phyloP scores from a whole-genome alignment of 2,113 vertebrate genomes.

The Lampris megalopsis region DNA sequence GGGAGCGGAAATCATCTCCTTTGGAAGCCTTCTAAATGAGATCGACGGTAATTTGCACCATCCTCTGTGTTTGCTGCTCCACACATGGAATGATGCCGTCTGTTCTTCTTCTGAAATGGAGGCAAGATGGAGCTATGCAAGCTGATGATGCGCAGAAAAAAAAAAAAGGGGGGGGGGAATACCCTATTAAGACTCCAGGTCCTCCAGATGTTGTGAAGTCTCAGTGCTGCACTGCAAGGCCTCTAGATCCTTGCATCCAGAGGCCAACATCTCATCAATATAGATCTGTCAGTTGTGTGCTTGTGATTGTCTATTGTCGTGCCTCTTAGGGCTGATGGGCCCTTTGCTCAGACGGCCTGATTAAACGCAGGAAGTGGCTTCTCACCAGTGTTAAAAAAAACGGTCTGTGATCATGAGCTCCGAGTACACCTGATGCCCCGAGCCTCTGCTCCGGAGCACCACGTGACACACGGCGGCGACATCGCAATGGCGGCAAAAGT shows the following conservation, averaged over 20 bases:
- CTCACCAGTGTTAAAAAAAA: slow-evolving; percentile 35
- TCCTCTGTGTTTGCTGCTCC: not conserved
- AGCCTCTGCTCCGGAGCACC: not conserved
- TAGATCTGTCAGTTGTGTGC: not conserved
- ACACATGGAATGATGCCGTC: slow-evolving; percentile 35
- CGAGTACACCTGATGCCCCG: slow-evolving; percentile 32
- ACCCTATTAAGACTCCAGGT: not conserved
- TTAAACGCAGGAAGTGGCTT: slow-evolving; percentile 44
- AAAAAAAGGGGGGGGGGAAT: not conserved
- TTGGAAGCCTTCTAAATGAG: slow-evolving; percentile 14
- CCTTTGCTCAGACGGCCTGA: slow-evolving; percentile 49
- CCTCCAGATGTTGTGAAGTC: slow-evolving; percentile 2
- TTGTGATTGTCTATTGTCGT: not conserved
- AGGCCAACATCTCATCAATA: not conserved
- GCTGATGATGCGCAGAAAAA: not conserved
- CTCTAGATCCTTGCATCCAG: not conserved
- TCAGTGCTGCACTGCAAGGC: slow-evolving; percentile 2
- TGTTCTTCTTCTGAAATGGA: slow-evolving; percentile 9
- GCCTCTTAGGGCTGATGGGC: slow-evolving; percentile 27
- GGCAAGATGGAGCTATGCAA: slow-evolving; percentile 7
- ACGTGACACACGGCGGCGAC: slow-evolving; percentile 18
- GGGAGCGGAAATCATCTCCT: slow-evolving; percentile 4
- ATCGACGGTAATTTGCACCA: slow-evolving; percentile 12
- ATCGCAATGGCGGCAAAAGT: slow-evolving; percentile 40
- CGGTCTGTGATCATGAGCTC: slow-evolving; percentile 53